phyloP scores from a whole-genome alignment of 2,888 invertebrate species.

The Plebejus anna region DNA sequence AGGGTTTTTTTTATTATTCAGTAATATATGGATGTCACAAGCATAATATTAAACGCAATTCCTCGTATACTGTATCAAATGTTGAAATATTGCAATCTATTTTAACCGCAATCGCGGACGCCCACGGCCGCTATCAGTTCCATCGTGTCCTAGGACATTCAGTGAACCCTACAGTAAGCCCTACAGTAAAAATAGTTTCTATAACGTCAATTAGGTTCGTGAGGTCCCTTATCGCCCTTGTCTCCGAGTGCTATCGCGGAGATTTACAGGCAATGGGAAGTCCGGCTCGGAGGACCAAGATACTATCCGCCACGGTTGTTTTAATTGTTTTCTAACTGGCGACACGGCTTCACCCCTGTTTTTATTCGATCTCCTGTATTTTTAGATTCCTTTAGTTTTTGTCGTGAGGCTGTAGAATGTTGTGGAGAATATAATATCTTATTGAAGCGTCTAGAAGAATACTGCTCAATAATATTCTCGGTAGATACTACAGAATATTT shows the following conservation, averaged over 20 bases:
- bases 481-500: neutral
- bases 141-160: constrained; percentile 49
- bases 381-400: neutral
- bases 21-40: neutral
- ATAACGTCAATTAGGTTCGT: constrained; percentile 73
- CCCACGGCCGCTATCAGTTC: constrained; percentile 42
- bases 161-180: constrained; percentile 44
- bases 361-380: constrained; percentile 6
- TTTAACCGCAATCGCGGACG: constrained; percentile 28
- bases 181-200: constrained; percentile 53
- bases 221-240: constrained; percentile 58
- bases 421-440: neutral
- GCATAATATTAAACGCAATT: neutral
- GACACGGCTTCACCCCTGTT: constrained; percentile 11
- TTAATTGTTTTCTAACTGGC: constrained; percentile 49
- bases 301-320: constrained; percentile 46
- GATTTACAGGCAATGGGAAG: constrained; percentile 65
- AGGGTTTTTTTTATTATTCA: neutral
- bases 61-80: neutral
- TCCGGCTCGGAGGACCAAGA: constrained; percentile 47
- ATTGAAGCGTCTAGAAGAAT: neutral
- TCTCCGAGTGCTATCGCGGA: constrained; percentile 57
- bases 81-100: constrained; percentile 26
- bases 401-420: neutral
- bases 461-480: neutral